Evolutionary conservation across 23 tunicate species (phyloP), one percentile per base, ranked within the genome.

Genomic region (Ascidia mentula): DNA sequence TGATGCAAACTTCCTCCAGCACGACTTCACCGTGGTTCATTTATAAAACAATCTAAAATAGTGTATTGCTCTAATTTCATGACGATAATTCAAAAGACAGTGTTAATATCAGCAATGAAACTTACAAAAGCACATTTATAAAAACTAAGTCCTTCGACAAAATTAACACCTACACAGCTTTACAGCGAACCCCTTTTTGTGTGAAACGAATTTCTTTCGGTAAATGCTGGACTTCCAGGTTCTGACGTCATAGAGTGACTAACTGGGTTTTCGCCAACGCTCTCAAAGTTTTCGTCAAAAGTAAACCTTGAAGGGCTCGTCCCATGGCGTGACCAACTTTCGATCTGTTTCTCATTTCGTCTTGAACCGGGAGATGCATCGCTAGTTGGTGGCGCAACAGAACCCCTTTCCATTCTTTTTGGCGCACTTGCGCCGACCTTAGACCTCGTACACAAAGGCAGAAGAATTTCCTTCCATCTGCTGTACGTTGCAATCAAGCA

Each of bases 401-500:
- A 53, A 53, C 65, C 65, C 65, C 24, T 6, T 9, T 53, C 12
- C 22, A 3, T 53, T 26, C 65, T 26, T 28, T 53, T 53, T 28
- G 65, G 24, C 65, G 65, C 24, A 20, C 28, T 3, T 26, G 28
- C 65, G n/a, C n/a, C n/a, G n/a, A n/a, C n/a, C n/a, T n/a, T n/a
- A n/a, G n/a, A n/a, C n/a, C n/a, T n/a, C n/a, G n/a, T n/a, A 53
- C 65, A 82, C 9, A 82, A 33, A 30, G 96, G 96, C 18, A 76
- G 80, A 18, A 90, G 61, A 6, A 90, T 90, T 18, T 80, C 78
- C 17, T 82, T 65, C 96, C 96, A 90, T 37, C 36, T 76, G 36
- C 85, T 80, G 40, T 85, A 90, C 0, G 89, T 90, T 34, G 89
- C 89, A 18, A 85, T 61, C 28, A 90, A 17, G 32, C 96, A 90